Base-by-base conservation (phyloP, 2,113 vertebrate species). In the Semicossyphus pulcher region DNA sequence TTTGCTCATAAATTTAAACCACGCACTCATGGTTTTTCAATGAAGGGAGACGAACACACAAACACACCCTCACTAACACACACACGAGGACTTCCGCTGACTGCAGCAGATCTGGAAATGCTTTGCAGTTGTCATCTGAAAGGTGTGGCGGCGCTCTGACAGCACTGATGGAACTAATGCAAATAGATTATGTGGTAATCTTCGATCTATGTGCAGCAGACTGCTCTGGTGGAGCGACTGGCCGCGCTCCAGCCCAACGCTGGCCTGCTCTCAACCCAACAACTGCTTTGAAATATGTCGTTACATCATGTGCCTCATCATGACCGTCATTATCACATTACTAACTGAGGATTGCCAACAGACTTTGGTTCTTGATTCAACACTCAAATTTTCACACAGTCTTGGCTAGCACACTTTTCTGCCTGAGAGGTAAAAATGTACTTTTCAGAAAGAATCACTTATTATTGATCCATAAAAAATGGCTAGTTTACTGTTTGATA, bases 301-400 rank as follows among this genome's bases (percentile, higher is more conserved):
- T 77, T 75, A 45, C 77, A 67, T 87, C 84, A 85, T 61, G 71
- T 10, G 57, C 37, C 62, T 80, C 65, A 71, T 71, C 80, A 29
- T 36, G 61, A 68, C 76, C 48, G 80, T 60, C 76, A 84, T 82
- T 81, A 79, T 86, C 78, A 31, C 66, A 78, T 85, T 80, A 80
- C 51, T 23, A 3, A 3, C 20, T 29, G 23, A 15, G 49, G 68
- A 16, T 25, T 7, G 11, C 48, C 66, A 58, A 45, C 15, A 68
- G 14, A 20, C 68, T 26, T 9, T 7, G n/a, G 39, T 15, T 60
- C 29, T 34, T 3, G 6, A 26, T 29, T 28, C 23, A 2, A 34
- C 15, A 1, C 64, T 74, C 54, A 9, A 1, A 25, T 36, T 79
- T 58, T 52, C 21, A 47, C 57, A 37, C 37, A 39, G 36, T n/a